A percentile compares a stretch with the other conserved stretches of the same genome.
Conservation (phyloP, 1,140 invertebrate genomes). For the Homarus americanus region DNA sequence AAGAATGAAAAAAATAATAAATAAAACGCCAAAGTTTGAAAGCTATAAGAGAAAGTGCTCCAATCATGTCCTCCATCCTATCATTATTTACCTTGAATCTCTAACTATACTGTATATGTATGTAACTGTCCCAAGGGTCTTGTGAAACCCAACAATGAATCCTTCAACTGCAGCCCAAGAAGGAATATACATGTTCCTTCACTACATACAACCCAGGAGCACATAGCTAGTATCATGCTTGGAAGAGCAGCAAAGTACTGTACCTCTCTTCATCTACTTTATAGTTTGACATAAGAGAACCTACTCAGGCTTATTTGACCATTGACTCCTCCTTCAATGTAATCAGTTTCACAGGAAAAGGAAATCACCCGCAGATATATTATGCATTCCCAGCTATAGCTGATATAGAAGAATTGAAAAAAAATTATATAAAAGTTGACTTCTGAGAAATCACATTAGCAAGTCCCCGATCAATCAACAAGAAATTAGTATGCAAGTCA, state of each 20-base stretch:
- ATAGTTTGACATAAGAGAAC: not conserved
- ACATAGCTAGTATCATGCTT: conserved; percentile 12
- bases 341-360: not conserved
- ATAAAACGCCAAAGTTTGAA: not conserved
- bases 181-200: not conserved
- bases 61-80: not conserved
- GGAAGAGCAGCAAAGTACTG: not conserved
- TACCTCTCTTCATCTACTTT: not conserved
- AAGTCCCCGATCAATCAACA: not conserved
- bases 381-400: not conserved
- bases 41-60: not conserved
- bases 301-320: conserved; percentile 11
- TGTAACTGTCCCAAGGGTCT: not conserved
- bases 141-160: not conserved
- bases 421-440: not conserved
- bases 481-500: not conserved
- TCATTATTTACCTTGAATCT: not conserved
- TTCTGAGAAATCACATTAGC: not conserved
- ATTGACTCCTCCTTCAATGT: not conserved
- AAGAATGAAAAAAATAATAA: too few species aligned
- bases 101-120: not conserved
- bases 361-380: not conserved
- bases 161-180: not conserved
- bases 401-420: not conserved
- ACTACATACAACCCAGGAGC: conserved; percentile 19